Conservation (phyloP, 2,113 vertebrate species). For the Esox niger region DNA sequence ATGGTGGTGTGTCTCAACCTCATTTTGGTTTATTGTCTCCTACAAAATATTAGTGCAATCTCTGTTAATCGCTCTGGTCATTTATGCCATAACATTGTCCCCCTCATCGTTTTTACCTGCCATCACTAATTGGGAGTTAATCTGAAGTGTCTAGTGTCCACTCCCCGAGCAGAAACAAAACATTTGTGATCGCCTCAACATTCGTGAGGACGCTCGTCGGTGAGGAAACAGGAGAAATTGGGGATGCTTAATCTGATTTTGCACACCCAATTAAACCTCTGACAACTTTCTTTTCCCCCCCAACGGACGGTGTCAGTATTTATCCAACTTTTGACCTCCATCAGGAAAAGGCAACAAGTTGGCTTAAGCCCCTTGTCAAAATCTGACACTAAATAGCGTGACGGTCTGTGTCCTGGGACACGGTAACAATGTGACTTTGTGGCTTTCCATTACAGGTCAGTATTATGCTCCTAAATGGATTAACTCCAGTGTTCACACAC, state of each 20-base stretch:
- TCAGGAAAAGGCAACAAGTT: slow-evolving; percentile 5
- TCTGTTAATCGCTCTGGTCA: slow-evolving; percentile 53
- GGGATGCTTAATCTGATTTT: slow-evolving; percentile 68
- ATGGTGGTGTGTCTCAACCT: too few relatives aligned
- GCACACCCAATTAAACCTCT: slow-evolving; percentile 55
- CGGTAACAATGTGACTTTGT: slow-evolving; percentile 40
- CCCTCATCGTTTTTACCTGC: slow-evolving; percentile 17
- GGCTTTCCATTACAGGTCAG: slow-evolving; percentile 60
- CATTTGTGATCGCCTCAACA: slow-evolving; percentile 43
- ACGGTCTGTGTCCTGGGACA: slow-evolving; percentile 27
- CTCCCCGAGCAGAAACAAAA: slow-evolving; percentile 39
- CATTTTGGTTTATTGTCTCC: neutral
- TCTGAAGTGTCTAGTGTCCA: slow-evolving; percentile 16
- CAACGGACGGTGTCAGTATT: slow-evolving; percentile 36
- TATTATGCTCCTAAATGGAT: slow-evolving; percentile 64
- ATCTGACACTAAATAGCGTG: slow-evolving; percentile 34
- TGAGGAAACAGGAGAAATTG: slow-evolving; percentile 42
- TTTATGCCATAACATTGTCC: slow-evolving; percentile 16
- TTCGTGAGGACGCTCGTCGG: slow-evolving; percentile 3
- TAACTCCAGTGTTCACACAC: slow-evolving; percentile 53
- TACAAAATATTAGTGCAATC: slow-evolving; percentile 36
- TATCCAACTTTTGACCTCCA: slow-evolving; percentile 52
- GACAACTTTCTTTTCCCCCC: slow-evolving; percentile 25
- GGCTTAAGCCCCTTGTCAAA: slow-evolving; percentile 27
- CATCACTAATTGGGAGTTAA: slow-evolving; percentile 34